Conservation (phyloP, 1,140 invertebrate genomes). For the Drosophila nigromelanica region DNA sequence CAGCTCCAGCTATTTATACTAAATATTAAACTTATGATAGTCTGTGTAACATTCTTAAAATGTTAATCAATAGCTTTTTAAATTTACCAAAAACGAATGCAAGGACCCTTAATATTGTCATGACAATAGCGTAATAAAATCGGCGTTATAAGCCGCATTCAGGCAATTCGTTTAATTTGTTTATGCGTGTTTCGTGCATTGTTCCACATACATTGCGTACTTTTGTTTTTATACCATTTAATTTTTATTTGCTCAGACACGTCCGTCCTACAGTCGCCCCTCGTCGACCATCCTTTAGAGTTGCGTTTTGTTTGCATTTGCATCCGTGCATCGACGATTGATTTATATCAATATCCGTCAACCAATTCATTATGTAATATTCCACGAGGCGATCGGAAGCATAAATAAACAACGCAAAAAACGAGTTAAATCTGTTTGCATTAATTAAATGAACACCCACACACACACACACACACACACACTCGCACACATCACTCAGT, state of each 20-base stretch:
- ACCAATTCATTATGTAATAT: constrained; percentile 71
- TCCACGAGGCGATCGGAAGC: constrained; percentile 39
- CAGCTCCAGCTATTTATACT: too few relatives aligned
- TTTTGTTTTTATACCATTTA: constrained; percentile 54
- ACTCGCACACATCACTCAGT: neutral
- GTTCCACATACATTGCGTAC: constrained; percentile 8
- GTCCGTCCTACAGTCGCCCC: neutral
- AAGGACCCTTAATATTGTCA: constrained; percentile 45
- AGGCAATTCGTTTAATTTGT: constrained; percentile 16
- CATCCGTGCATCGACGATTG: constrained; percentile 56
- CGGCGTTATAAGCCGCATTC: constrained; percentile 49
- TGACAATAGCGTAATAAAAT: constrained; percentile 44
- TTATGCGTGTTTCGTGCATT: constrained; percentile 16
- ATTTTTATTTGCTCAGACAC: constrained; percentile 68
- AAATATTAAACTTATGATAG: too few relatives aligned
- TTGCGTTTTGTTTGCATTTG: constrained; percentile 39
- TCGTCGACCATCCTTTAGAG: neutral
- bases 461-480: constrained; percentile 4
- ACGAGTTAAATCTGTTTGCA: constrained; percentile 77
- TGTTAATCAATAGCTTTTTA: neutral
- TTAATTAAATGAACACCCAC: constrained; percentile 70
- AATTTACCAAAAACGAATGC: neutral
- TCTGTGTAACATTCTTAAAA: too few relatives aligned
- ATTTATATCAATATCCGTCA: constrained; percentile 80
- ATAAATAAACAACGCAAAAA: constrained; percentile 46